Evolutionary conservation across 1,140 invertebrate genomes (phyloP).

Genomic region (Nephila pilipes): DNA sequence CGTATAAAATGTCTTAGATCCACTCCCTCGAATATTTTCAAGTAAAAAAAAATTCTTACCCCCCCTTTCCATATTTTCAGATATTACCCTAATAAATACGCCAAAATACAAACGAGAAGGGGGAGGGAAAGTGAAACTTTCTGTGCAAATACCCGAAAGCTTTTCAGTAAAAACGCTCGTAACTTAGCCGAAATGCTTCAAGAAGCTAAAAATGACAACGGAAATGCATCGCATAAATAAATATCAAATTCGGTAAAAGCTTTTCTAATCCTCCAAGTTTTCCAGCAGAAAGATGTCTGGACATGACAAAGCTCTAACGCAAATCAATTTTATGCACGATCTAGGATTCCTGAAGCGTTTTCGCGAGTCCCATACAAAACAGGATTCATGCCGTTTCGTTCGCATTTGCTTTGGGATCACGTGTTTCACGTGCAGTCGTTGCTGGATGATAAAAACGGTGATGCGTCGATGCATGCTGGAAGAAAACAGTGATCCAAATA

Average conservation of each 20-base stretch:
- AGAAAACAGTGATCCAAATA: not conserved
- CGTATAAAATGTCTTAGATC: not conserved
- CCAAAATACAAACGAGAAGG: not conserved
- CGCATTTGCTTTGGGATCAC: constrained; percentile 13
- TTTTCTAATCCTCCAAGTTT: constrained; percentile 38
- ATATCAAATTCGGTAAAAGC: constrained; percentile 48
- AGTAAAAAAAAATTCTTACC: not conserved
- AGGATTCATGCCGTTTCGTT: constrained; percentile 8
- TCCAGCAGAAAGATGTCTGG: not conserved
- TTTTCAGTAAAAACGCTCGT: not conserved
- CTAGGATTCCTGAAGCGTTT: not conserved
- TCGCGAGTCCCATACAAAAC: constrained; percentile 7
- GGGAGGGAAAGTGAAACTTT: not conserved
- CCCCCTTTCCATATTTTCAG: not conserved
- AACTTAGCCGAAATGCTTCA: not conserved
- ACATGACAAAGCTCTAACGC: constrained; percentile 49
- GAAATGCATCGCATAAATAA: not conserved
- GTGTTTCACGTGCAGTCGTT: not conserved
- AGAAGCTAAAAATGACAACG: not conserved
- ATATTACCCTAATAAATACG: constrained; percentile 26
- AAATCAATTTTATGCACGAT: constrained; percentile 55
- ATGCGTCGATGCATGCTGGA: not conserved
- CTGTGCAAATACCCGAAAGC: constrained; percentile 25
- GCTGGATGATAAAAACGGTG: not conserved
- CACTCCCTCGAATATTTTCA: not conserved